Conservation (phyloP, 2,113 vertebrate genomes). For the Gymnarchus niloticus region DNA sequence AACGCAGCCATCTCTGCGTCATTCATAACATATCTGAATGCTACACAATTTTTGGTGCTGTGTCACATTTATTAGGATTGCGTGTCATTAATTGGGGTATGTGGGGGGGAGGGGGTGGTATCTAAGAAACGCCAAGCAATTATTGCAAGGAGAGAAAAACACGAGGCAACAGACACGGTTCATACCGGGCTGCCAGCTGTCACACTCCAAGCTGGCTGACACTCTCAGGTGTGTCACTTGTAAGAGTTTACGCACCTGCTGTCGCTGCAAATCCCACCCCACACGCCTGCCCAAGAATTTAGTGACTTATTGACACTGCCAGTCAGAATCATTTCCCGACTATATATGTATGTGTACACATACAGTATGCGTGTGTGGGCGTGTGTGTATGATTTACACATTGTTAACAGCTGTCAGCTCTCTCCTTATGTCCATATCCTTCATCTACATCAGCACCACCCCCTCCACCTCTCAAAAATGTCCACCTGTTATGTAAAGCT, state of each 20-base stretch:
- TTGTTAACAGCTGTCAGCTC: not conserved
- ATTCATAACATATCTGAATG: not conserved
- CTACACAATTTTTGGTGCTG: not conserved
- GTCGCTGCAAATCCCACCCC: not conserved
- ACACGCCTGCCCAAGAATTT: not conserved
- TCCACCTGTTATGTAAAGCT: not conserved
- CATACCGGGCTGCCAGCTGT: not conserved
- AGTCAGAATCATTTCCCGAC: not conserved
- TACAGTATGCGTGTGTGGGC: not conserved
- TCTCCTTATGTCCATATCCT: not conserved
- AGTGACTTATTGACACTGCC: conserved; percentile 7
- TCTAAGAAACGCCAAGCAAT: too few species aligned
- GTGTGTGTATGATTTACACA: not conserved
- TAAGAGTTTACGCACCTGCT: not conserved
- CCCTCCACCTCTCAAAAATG: not conserved
- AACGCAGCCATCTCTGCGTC: not conserved
- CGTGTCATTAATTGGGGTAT: not conserved
- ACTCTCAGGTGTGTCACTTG: conserved; percentile 9
- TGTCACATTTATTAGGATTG: not conserved
- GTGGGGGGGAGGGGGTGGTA: not conserved
- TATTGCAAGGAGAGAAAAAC: not conserved
- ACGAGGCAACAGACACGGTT: not conserved
- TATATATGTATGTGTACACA: not conserved
- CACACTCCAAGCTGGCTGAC: not conserved
- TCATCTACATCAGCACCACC: not conserved